Base-by-base conservation (phyloP, 2,113 vertebrate species). In the Platanista minor region DNA sequence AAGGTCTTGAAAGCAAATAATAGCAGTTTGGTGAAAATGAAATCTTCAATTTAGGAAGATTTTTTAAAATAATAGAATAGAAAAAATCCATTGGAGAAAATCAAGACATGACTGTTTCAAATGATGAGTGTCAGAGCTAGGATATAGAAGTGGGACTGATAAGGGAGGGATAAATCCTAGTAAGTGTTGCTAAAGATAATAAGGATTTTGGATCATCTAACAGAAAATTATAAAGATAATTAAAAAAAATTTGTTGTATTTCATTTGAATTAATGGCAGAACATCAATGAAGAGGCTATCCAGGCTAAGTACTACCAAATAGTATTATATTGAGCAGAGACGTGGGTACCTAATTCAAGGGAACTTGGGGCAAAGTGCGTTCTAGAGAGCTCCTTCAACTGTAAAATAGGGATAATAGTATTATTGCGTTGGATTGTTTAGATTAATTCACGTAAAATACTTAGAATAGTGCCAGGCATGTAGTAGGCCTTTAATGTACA, bases 21-120 rank as follows among this genome's bases (percentile, higher is more conserved):
- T 54, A 83, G 46, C 2, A 5, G 31, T 89, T 91, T 82, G n/a
- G 17, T 96, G 54, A 86, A 94, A 95, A 95, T 46, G 36, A 95
- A 96, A 41, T 20, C 17, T 57, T 96, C 59, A 80, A 5, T 80
- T 92, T 39, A 78, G 74, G 54, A 86, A 92, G 25, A 71, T 59
- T 91, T 91, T 43, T 86, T 59, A 2, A 91, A 71, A 66, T 20
- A 87, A 92, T 10, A 43, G 46, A 86, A 78, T 39, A 69, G 57
- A 15, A 81, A 90, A 87, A 84, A 67, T 17, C 7, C 17, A 8
- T 9, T 93, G 49, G 71, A 86, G 69, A 94, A 77, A 17, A 88
- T 43, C 18, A 80, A 71, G 36, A 85, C 8, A 67, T 61, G 20
- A 69, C 43, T 96, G 88, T 61, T 90, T 94, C 15, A 66, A 96